phyloP scores from a whole-genome alignment of 2,888 invertebrate species.

The Mesochorus sp. region DNA sequence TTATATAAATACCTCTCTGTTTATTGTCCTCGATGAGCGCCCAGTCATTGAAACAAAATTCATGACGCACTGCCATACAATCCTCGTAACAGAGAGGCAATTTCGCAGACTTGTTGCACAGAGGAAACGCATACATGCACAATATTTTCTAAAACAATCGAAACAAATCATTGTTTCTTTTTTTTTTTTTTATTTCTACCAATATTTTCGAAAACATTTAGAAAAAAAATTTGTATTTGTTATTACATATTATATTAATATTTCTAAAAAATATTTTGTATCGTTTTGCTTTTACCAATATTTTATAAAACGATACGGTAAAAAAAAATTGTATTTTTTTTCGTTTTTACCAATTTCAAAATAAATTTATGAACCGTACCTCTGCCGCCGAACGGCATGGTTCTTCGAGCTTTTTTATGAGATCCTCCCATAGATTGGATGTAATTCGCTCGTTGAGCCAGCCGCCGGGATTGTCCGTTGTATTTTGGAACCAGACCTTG shows the following conservation, averaged over 20 bases:
- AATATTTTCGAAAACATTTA: background rate
- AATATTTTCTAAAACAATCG: constrained; percentile 87
- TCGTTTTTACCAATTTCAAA: constrained; percentile 23
- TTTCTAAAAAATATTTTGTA: too few species aligned
- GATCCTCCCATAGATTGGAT: constrained; percentile 92
- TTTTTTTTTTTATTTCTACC: background rate
- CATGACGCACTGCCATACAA: constrained; percentile 94
- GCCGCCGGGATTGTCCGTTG: constrained; percentile 86
- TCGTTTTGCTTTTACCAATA: too few species aligned
- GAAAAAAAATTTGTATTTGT: too few species aligned
- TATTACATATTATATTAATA: too few species aligned
- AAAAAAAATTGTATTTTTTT: too few species aligned
- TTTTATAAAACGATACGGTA: background rate
- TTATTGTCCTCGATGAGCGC: constrained; percentile 94
- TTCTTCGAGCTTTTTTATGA: constrained; percentile 90
- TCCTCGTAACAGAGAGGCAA: constrained; percentile 96
- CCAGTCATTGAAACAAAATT: constrained; percentile 97
- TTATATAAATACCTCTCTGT: constrained; percentile 89
- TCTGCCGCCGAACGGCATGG: constrained; percentile 94
- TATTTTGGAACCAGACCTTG: constrained; percentile 89
- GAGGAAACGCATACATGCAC: constrained; percentile 96
- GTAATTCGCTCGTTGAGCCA: constrained; percentile 94
- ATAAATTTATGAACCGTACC: constrained; percentile 82
- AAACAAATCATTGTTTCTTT: background rate
- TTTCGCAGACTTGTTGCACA: constrained; percentile 89